Evolutionary conservation across 2,888 invertebrate genomes (phyloP).

Genomic region (Habroteleia sp.): DNA sequence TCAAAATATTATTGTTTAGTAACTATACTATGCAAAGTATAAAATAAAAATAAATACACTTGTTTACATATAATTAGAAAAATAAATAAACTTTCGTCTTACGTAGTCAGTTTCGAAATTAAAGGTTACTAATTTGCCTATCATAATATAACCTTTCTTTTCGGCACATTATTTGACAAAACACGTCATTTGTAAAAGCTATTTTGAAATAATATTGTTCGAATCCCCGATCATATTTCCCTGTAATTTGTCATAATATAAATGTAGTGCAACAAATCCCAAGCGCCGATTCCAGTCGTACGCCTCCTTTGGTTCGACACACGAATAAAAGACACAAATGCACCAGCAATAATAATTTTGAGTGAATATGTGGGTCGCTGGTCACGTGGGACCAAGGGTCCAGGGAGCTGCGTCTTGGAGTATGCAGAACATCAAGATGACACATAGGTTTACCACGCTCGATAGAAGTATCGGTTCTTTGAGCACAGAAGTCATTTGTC

Average conservation of each 20-base stretch:
- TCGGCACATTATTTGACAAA: no score
- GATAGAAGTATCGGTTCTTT: constrained; percentile 56
- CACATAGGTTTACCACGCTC: constrained; percentile 65
- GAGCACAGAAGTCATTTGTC: constrained; percentile 76
- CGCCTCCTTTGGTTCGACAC: constrained; percentile 14
- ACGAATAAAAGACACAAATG: constrained; percentile 25
- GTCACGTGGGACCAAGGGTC: constrained; percentile 35
- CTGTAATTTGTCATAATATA: constrained; percentile 28
- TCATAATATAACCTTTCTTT: no score
- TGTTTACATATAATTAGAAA: no score
- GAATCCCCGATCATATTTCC: neutral
- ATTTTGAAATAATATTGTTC: no score
- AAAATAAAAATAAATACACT: no score
- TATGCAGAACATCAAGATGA: constrained; percentile 66
- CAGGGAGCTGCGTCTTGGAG: constrained; percentile 24
- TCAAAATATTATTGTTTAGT: no score
- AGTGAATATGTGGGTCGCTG: constrained; percentile 8
- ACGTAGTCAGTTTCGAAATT: no score
- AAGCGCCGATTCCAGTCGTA: neutral
- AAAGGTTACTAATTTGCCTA: no score
- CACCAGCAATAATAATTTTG: constrained; percentile 28
- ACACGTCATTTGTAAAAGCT: no score
- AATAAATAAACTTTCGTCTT: no score
- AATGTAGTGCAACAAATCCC: constrained; percentile 13
- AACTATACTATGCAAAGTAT: no score